phyloP scores from a whole-genome alignment of 2,888 invertebrate species.

The Torymus tubicola region DNA sequence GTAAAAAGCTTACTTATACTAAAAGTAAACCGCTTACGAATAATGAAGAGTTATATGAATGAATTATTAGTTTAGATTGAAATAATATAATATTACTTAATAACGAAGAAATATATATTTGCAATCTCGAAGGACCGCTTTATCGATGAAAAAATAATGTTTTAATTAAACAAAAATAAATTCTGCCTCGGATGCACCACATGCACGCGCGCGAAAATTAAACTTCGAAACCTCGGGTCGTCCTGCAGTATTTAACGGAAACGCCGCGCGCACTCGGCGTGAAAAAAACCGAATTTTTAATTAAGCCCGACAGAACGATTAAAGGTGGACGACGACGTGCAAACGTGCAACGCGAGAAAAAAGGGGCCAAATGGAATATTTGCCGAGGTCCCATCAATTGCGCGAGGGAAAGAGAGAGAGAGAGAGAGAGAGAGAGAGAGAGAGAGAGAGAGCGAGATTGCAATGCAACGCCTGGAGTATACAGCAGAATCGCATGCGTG shows the following conservation, averaged over 20 bases:
- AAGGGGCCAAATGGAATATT: no score
- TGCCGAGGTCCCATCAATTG: no score
- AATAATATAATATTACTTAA: neutral
- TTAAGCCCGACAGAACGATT: conserved; percentile 22
- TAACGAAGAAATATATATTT: neutral
- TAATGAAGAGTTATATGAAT: no score
- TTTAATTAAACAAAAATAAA: conserved; percentile 17
- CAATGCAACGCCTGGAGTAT: neutral
- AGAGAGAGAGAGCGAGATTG: neutral
- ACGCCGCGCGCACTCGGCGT: neutral
- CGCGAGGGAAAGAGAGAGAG: no score
- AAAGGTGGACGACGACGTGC: neutral
- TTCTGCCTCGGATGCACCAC: no score
- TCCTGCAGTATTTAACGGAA: conserved; percentile 6
- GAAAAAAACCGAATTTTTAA: conserved; percentile 32
- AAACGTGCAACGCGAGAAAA: no score
- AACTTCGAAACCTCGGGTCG: no score
- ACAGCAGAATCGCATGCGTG: neutral
- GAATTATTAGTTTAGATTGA: no score
- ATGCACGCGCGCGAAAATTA: neutral
- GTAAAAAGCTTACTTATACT: neutral
- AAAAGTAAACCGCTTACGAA: no score
- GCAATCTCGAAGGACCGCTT: no score
- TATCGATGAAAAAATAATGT: no score
- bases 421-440: no score